Evolutionary conservation across 2,797 vertebrate species (phyloP).

Genomic region (Rhinichthys osculus): DNA sequence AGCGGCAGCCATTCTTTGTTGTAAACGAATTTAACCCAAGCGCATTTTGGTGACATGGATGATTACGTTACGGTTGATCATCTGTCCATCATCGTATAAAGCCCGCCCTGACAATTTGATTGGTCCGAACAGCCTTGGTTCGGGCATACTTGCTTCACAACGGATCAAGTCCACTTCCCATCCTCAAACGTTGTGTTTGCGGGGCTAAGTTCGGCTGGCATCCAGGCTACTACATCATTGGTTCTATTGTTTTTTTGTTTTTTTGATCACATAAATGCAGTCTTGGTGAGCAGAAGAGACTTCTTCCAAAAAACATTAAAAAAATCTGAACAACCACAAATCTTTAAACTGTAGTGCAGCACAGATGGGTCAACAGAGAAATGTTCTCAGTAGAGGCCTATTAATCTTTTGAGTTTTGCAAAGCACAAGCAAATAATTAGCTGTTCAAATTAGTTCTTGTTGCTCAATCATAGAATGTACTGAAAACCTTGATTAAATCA

Average conservation of each 20-base stretch:
- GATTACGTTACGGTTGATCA: too few species aligned
- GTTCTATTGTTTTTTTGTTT: neutral
- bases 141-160: too few species aligned
- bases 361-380: constrained; percentile 7
- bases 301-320: neutral
- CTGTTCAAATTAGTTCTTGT: constrained; percentile 12
- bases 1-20: too few species aligned
- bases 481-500: constrained; percentile 24
- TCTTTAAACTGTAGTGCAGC: neutral
- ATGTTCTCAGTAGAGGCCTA: neutral
- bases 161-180: too few species aligned
- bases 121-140: too few species aligned
- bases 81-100: too few species aligned
- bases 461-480: constrained; percentile 10
- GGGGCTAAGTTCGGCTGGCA: too few species aligned
- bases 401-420: neutral
- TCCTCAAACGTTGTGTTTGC: too few species aligned
- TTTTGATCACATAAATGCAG: neutral
- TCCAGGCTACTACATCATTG: too few species aligned
- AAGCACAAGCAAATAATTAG: neutral
- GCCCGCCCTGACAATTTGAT: too few species aligned
- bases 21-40: too few species aligned
- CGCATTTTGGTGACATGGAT: too few species aligned
- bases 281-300: neutral
- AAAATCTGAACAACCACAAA: neutral